A percentile compares a stretch with the other conserved stretches of the same genome.
These are phyloP conservation scores for Drosophila micromelanica DNA, from an alignment of 1,140 invertebrate genomes.

Conservation along the genomic window DNA sequence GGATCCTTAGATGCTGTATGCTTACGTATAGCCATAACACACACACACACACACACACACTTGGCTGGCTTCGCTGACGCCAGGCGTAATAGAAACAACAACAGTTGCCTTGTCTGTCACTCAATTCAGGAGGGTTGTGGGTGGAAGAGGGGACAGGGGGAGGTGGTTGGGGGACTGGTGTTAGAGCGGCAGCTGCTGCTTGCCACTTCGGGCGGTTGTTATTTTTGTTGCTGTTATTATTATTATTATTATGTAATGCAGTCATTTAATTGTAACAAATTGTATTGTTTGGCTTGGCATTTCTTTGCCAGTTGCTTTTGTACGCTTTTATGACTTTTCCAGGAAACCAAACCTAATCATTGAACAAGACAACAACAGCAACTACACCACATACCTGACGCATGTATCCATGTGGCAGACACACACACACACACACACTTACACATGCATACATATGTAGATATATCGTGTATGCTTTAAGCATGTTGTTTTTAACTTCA, in stretches of 20 bases:
- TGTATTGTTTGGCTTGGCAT: constrained; percentile 75
- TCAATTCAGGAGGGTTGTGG: constrained; percentile 24
- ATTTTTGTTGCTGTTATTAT: constrained; percentile 44
- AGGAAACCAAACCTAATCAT: constrained; percentile 57
- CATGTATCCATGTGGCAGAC: constrained; percentile 26
- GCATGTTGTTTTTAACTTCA: constrained; percentile 54
- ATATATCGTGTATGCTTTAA: constrained; percentile 20
- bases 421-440: background rate
- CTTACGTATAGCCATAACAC: constrained; percentile 50
- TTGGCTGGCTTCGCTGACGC: constrained; percentile 68
- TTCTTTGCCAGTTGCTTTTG: constrained; percentile 61
- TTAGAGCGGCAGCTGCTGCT: constrained; percentile 17
- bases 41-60: constrained; percentile 41
- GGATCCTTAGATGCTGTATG: constrained; percentile 48
- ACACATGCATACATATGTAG: constrained; percentile 5
- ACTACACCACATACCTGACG: constrained; percentile 17
- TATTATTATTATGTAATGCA: constrained; percentile 81
- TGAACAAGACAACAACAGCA: constrained; percentile 24
- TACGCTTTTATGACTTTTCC: constrained; percentile 76
- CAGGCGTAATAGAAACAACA: constrained; percentile 34
- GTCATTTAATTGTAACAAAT: constrained; percentile 82
- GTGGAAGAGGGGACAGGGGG: background rate
- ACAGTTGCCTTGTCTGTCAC: constrained; percentile 45
- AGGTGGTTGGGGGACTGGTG: too few species aligned
- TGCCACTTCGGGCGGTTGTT: constrained; percentile 30